These are phyloP conservation scores for Siphamia tubifer DNA, from an alignment of 2,113 vertebrate species.

Conservation along the genomic window DNA sequence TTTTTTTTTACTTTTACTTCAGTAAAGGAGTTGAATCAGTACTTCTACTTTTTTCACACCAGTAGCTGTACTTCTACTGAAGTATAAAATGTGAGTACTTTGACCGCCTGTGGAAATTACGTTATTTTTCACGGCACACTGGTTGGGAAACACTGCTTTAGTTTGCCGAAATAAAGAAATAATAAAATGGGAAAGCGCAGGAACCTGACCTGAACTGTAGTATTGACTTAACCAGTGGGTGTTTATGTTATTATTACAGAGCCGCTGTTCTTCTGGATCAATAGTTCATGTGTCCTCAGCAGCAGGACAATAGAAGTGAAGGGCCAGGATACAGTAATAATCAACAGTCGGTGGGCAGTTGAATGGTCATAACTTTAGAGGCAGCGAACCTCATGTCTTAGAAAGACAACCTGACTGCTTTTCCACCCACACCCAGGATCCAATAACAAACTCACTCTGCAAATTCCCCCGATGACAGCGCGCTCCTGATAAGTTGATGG, in stretches of 20 bases:
- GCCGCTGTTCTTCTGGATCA: background rate
- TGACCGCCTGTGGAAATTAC: too few relatives aligned
- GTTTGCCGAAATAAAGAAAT: too few relatives aligned
- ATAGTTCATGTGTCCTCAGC: background rate
- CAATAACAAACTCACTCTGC: slow-evolving; percentile 79
- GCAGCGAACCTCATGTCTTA: slow-evolving; percentile 75
- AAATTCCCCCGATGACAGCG: slow-evolving; percentile 80
- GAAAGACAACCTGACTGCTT: slow-evolving; percentile 45
- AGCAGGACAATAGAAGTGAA: slow-evolving; percentile 2
- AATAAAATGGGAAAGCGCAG: background rate
- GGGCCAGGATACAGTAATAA: slow-evolving; percentile 19
- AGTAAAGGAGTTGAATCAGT: too few relatives aligned
- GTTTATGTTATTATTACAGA: background rate
- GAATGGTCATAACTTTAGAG: slow-evolving; percentile 67
- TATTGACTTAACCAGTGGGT: background rate
- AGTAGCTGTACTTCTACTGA: too few relatives aligned
- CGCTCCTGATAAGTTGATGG: slow-evolving; percentile 74
- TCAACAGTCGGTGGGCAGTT: slow-evolving; percentile 19
- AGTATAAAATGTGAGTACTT: too few relatives aligned
- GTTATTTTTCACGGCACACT: too few relatives aligned
- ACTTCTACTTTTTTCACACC: too few relatives aligned
- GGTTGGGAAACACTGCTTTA: too few relatives aligned
- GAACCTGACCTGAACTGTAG: background rate
- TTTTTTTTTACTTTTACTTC: too few relatives aligned
- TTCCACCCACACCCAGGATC: slow-evolving; percentile 64